These are phyloP conservation scores for Telmatochromis brachygnathus DNA, from an alignment of 2,113 vertebrate genomes.

Conservation along the genomic window DNA sequence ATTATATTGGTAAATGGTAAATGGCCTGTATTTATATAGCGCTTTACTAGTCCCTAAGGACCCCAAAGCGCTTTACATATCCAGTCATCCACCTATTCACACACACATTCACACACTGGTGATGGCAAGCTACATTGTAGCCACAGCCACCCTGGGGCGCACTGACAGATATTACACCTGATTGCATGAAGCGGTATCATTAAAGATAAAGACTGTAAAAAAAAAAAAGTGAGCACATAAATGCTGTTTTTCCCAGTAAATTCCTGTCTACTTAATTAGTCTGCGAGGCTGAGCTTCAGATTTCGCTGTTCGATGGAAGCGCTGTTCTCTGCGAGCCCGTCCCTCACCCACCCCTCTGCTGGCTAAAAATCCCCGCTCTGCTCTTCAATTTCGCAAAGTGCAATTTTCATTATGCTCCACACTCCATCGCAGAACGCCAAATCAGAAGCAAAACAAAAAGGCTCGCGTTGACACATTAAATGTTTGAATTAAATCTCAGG, in stretches of 20 bases:
- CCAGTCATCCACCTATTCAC: too few species aligned
- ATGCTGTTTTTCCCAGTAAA: neutral
- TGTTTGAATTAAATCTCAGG: slow-evolving; percentile 26
- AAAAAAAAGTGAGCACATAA: neutral
- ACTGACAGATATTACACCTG: too few species aligned
- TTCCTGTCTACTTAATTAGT: neutral
- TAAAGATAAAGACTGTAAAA: neutral
- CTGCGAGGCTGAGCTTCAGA: neutral
- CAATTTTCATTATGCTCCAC: slow-evolving; percentile 17
- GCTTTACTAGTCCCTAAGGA: too few species aligned
- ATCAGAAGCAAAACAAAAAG: slow-evolving; percentile 16
- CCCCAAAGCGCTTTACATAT: too few species aligned
- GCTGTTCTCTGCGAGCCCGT: neutral
- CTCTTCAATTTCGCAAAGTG: slow-evolving; percentile 23
- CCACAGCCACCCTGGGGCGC: too few species aligned
- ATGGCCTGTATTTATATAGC: too few species aligned
- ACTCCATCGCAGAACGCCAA: neutral
- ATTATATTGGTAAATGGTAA: too few species aligned
- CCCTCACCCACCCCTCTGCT: neutral
- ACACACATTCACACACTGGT: too few species aligned
- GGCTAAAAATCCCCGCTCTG: neutral
- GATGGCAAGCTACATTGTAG: too few species aligned
- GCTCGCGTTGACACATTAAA: slow-evolving; percentile 14
- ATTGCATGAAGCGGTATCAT: neutral
- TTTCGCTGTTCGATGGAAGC: neutral